Evolutionary conservation across 1,140 invertebrate species (phyloP), one percentile per base, ranked within the genome.

Genomic region (Drosophila dunni): DNA sequence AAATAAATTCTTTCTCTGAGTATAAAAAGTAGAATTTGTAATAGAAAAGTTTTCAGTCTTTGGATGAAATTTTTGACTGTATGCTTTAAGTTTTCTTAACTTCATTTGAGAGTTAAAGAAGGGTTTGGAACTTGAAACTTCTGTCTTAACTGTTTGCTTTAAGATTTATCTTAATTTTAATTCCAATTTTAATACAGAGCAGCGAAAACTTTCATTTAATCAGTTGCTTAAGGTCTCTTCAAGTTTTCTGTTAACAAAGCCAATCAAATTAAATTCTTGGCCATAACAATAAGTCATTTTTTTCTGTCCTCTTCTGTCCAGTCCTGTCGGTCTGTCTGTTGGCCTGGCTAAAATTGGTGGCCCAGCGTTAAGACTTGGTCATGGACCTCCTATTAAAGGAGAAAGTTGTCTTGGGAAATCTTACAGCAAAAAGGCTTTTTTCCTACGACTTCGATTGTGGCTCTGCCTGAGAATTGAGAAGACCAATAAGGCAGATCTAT

Each of bases 381-480:
- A 70, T 70, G 63, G 50, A 53, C 38, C 73, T 57, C 48, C 66
- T 65, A 65, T 72, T 64, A 81, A 86, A 67, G 83, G 82, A 85
- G 82, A 85, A 85, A 82, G 82, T 86, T 60, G 50, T 40, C 33
- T 33, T 34, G 45, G 57, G 48, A 54, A 75, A 75, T 74, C 69
- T 74, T 13, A 11, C 29, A 51, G 9, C 61, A 15, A 64, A 15
- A 64, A 50, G 13, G 57, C 57, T 69, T 61, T n/a, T 2, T 10
- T 7, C 8, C 13, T 20, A 15, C 6, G 53, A 38, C 36, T 66
- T n/a, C 36, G n/a, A 40, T 40, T n/a, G 10, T 50, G 54, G 36
- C n/a, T 29, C 24, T 29, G 24, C 24, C 24, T 29, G 3, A 29
- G 24, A 44, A 38, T 53, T 60, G 17, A 36, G 51, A 61, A 75